Conservation (phyloP, 1,140 invertebrate species). For the Brachionus manjavacas region DNA sequence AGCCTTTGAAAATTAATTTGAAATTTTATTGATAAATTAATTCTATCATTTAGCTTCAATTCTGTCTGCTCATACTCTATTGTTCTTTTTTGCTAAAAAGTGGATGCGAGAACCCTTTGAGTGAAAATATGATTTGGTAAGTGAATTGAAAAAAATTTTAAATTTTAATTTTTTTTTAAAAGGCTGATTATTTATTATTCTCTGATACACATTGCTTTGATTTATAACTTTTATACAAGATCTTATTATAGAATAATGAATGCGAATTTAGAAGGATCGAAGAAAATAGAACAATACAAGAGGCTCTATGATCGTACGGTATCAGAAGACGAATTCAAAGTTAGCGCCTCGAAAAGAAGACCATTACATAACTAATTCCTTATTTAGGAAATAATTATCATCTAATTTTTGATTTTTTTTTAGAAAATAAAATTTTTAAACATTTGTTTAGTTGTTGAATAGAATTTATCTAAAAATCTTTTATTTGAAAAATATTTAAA, state of each 20-base stretch:
- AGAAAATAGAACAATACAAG: neutral
- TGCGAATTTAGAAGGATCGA: neutral
- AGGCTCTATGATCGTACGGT: neutral
- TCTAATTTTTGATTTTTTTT: neutral
- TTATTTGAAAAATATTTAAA: neutral
- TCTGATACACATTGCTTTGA: neutral
- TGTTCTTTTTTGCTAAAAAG: neutral
- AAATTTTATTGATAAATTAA: neutral
- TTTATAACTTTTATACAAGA: constrained; percentile 14
- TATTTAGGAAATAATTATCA: neutral
- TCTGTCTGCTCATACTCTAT: neutral
- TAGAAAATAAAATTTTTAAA: neutral
- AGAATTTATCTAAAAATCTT: neutral
- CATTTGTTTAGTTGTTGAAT: neutral
- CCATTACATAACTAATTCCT: neutral
- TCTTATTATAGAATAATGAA: constrained; percentile 26
- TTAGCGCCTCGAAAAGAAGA: neutral
- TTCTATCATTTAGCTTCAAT: constrained; percentile 7
- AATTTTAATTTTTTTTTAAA: neutral
- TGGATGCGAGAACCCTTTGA: neutral
- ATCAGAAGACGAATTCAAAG: neutral
- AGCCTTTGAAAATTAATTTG: neutral
- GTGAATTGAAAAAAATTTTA: neutral
- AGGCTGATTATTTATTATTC: constrained; percentile 15
- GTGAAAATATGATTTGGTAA: constrained; percentile 33